Base-by-base conservation (phyloP, 2,888 invertebrate genomes). In the Morpho achilles region DNA sequence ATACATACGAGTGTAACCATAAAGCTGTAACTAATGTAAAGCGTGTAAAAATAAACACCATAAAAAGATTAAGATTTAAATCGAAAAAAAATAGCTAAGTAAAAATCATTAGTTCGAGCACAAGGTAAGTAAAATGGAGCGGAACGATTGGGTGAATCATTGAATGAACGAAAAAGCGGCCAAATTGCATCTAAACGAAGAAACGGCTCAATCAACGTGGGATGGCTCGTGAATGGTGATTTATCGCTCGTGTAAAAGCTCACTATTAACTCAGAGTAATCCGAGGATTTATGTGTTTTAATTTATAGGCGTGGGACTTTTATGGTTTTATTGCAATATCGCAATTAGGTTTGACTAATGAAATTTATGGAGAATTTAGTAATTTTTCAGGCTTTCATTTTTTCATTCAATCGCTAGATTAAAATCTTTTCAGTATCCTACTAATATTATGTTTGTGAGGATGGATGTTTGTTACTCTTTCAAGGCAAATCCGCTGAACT, bases 171-270 rank as follows among this genome's bases (percentile, higher is more conserved):
- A 60, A 58, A 62, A 59, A 57, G 52, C 51, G 52, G 49, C 50
- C 40, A 57, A 63, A 60, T 60, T 63, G 60, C 60, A 58, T 51
- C 52, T 50, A 59, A 59, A 62, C 53, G 60, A 63, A 60, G 62
- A 55, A 59, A 62, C 58, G 56, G 52, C 58, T 58, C 60, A 58
- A 58, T 62, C 60, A 58, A 62, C 56, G 52, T 56, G 45, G 41
- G 43, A 56, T 48, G 56, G 44, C 40, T 50, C 47, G 60, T 53
- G 55, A 62, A 53, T 59, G 58, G 59, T 56, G 59, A 62, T 62
- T 65, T 61, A 65, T 62, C 55, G 57, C 43, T 50, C 22, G 54
- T 55, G 58, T 62, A 47, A 58, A 62, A 58, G 53, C 46, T 48
- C 54, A 50, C 22, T 60, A 47, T 48, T 51, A 32, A 32, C 32